Evolutionary conservation across 2,113 vertebrate species (phyloP), one percentile per base, ranked within the genome.

Genomic region (Pogonocichla stellata): DNA sequence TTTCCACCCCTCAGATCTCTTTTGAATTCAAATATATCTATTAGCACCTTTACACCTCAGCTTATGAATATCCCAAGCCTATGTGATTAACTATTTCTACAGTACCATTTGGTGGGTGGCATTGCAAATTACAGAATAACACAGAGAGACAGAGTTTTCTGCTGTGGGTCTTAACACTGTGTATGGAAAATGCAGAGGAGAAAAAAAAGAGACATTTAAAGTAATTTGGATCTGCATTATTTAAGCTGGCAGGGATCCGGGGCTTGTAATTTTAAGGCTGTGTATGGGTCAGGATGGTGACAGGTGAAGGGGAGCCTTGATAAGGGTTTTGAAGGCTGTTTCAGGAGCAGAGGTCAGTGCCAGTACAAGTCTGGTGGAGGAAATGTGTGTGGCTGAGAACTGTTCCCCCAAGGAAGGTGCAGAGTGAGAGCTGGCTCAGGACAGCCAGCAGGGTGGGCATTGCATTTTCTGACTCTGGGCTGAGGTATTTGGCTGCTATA

Each of bases 1-100:
- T 95, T 95, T 92, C 88, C 3, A 8, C 36, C 51, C 54, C 88
- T 88, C 80, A 71, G 67, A 90, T 92, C 51, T 83, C 91, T 92
- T 96, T 94, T 84, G 88, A 86, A 94, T 96, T 92, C 64, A 92
- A 80, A 91, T 94, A 57, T 80, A 88, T 86, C 92, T 96, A 77
- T 94, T 95, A 96, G 47, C 82, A 95, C 90, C 60, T 92, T 95
- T 96, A 77, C 58, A 86, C 80, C 69, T 84, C 61, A 80, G 80
- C 47, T 93, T 83, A 77, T 86, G 67, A 72, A 67, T 91, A 78
- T 83, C 88, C 60, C 42, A 65, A 62, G 62, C 48, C 81, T 72
- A 65, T 90, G 80, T 80, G 70, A 88, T 93, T 90, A 94, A 80
- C 72, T 85, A 8, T 86, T 95, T 87, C 85, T 83, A 69, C 82